Evolutionary conservation across 2,113 vertebrate genomes (phyloP).

Genomic region (Callaeas wilsoni): DNA sequence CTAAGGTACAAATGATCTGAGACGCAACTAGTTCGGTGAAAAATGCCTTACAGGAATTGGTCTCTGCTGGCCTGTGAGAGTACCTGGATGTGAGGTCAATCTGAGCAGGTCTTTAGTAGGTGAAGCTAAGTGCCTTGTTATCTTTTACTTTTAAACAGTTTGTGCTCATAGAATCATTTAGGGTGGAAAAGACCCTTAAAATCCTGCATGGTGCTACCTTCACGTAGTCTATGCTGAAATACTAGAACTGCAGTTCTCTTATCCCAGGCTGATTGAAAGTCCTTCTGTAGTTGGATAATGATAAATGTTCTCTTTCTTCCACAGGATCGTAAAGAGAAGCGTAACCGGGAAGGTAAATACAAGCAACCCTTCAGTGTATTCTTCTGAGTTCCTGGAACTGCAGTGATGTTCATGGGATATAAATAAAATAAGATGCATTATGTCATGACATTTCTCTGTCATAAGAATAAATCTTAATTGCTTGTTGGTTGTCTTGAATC

Average conservation of each 20-base stretch:
- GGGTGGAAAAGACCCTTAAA: background rate
- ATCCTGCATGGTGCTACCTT: background rate
- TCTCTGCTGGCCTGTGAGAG: background rate
- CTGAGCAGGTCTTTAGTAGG: background rate
- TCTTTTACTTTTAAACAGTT: background rate
- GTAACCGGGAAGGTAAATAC: slow-evolving; percentile 78
- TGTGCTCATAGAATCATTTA: background rate
- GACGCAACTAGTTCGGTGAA: background rate
- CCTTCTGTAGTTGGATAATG: background rate
- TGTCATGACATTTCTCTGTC: background rate
- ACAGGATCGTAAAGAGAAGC: slow-evolving; percentile 62
- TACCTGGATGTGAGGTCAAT: background rate
- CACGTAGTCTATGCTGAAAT: background rate
- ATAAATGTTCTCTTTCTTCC: background rate
- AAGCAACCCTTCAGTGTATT: slow-evolving; percentile 68
- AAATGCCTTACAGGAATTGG: background rate
- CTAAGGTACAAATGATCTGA: background rate
- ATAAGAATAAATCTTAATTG: slow-evolving; percentile 61
- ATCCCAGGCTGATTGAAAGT: background rate
- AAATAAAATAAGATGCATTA: background rate
- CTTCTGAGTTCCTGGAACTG: slow-evolving; percentile 67
- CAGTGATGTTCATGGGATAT: background rate
- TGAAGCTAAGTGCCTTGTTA: background rate
- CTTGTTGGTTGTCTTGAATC: background rate
- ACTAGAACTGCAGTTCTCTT: background rate